A percentile compares a stretch with the other conserved stretches of the same genome.
phyloP scores from a whole-genome alignment of 1,140 invertebrate genomes.

The Teleopsis dalmanni region DNA sequence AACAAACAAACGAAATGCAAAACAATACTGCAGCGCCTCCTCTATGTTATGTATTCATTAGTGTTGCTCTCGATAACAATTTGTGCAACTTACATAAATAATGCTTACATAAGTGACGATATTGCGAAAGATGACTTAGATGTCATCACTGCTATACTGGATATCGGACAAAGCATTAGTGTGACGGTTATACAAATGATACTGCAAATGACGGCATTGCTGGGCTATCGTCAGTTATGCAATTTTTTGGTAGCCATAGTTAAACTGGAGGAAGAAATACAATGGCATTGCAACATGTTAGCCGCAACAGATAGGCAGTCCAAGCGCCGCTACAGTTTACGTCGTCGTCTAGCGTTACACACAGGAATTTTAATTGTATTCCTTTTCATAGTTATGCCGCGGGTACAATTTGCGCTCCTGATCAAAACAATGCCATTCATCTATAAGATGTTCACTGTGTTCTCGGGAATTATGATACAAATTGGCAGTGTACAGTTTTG shows the following conservation, averaged over 20 bases:
- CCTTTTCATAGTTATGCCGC: not conserved
- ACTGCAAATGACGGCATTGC: not conserved
- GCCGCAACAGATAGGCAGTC: not conserved
- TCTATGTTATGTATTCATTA: not conserved
- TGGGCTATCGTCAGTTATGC: not conserved
- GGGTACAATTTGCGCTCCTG: not conserved
- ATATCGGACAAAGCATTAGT: too few species aligned
- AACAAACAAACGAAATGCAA: too few species aligned
- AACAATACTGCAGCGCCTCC: not conserved
- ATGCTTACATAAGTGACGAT: not conserved
- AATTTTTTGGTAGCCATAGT: not conserved
- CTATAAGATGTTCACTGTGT: not conserved
- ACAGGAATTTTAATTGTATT: not conserved
- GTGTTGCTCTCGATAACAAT: not conserved
- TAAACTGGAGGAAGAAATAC: not conserved
- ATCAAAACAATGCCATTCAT: not conserved
- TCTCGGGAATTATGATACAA: not conserved
- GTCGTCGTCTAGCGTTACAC: not conserved
- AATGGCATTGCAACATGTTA: not conserved
- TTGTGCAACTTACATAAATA: not conserved
- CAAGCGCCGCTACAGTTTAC: not conserved
- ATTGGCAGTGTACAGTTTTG: slow-evolving; percentile 2
- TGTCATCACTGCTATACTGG: not conserved
- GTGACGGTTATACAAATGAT: not conserved
- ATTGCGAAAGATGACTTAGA: not conserved